Evolutionary conservation across 1,140 invertebrate species (phyloP).

Genomic region (Euwallacea fornicatus): DNA sequence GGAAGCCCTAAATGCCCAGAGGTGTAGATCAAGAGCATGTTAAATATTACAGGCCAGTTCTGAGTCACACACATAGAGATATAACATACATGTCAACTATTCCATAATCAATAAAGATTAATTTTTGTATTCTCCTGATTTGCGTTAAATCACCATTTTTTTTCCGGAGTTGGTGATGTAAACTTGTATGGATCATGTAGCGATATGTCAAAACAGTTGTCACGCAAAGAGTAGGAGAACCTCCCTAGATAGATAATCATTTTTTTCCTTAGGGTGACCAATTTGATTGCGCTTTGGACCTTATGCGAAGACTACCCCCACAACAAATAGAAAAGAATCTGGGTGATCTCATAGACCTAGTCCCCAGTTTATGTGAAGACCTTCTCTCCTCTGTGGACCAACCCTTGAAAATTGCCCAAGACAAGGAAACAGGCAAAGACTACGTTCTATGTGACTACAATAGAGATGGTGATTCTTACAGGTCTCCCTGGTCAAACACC

Average conservation of each 20-base stretch:
- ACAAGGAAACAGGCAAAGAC: slow-evolving; percentile 93
- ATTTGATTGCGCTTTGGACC: slow-evolving; percentile 97
- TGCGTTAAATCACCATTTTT: no score
- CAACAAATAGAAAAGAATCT: slow-evolving; percentile 99
- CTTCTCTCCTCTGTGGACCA: slow-evolving; percentile 97
- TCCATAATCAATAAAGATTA: no score
- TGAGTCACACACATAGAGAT: no score
- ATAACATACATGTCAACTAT: no score
- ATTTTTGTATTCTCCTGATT: no score
- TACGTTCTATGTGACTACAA: slow-evolving; percentile 99
- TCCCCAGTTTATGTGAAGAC: slow-evolving; percentile 94
- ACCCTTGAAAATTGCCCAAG: slow-evolving; percentile 95
- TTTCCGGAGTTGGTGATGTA: no score
- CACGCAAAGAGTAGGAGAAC: no score
- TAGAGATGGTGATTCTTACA: slow-evolving; percentile 98
- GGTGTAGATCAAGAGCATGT: no score
- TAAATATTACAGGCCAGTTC: no score
- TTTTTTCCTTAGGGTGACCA: slow-evolving; percentile 77
- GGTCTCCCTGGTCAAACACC: slow-evolving; percentile 99
- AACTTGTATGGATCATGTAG: no score
- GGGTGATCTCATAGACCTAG: slow-evolving; percentile 95
- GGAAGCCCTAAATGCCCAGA: no score
- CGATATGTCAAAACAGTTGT: no score
- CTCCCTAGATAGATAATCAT: neutral
- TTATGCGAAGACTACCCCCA: slow-evolving; percentile 97